Base-by-base conservation (phyloP, 2,888 invertebrate species). In the Calameuta pallipes region DNA sequence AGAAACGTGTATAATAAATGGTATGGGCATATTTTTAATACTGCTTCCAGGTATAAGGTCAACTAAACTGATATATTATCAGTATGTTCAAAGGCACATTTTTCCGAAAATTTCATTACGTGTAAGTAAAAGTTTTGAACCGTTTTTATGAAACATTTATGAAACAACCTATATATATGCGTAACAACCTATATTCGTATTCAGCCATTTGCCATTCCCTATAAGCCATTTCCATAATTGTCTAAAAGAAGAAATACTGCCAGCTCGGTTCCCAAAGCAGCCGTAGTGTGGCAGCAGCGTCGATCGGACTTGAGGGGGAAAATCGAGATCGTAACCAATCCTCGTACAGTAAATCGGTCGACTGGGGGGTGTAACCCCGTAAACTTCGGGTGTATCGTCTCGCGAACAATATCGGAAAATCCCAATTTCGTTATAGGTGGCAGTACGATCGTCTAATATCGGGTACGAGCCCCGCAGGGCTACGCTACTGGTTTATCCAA, bases 391-490 rank as follows among this genome's bases (percentile, higher is more conserved):
- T 83, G 75, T 81, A 76, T 74, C 77, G 76, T 75, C 71, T 73
- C 75, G 76, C 78, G 80, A 82, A 84, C 81, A 81, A 83, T 84
- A 82, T 83, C 80, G 78, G 78, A 79, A 83, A 83, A 82, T 81
- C 77, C 81, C 75, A 78, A 77, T 83, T 84, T 83, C 80, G 79
- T 80, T 75, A 69, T 79, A 75, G 31, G 35, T 76, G 77, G 56
- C 76, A 80, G 79, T 80, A 77, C 78, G 71, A 71, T 23, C 33
- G 71, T 71, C 34, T 34, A 71, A 71, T 71, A 71, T 71, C 74
- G 34, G 36, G 74, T 82, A 82, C 82, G 80, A 83, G 79, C 76
- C 83, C 82, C 82, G 75, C 78, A 80, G 81, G 82, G 80, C 74
- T 36, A 13, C 36, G 74, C n/a, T 36, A 74, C 56, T 56, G 56